A percentile compares a stretch with the other conserved stretches of the same genome.
These are phyloP conservation scores for Gallirallus australis DNA, from an alignment of 2,797 vertebrate species.

Conservation along the genomic window DNA sequence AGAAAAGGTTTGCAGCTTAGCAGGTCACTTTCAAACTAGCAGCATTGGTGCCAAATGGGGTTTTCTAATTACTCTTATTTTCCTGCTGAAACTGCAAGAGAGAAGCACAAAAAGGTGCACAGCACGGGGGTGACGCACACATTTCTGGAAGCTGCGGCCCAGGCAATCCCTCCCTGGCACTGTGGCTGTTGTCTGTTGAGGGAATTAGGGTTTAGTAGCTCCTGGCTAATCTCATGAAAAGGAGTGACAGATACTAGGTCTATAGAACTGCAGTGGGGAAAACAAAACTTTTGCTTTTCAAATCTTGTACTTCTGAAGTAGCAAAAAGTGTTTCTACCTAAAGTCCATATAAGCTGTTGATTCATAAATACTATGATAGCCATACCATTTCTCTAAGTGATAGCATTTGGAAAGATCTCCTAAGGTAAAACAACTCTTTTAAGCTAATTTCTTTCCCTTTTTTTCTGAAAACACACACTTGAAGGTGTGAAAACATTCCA, in stretches of 20 bases:
- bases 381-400: not conserved
- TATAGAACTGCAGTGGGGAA: not conserved
- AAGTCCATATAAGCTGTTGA: not conserved
- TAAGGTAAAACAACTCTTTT: not conserved
- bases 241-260: not conserved
- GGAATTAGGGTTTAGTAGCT: constrained; percentile 14
- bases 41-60: constrained; percentile 63
- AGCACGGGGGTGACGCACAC: constrained; percentile 40
- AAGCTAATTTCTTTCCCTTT: not conserved
- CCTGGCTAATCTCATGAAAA: not conserved
- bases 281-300: constrained; percentile 13
- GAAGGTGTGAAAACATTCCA: not conserved
- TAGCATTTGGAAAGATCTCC: not conserved
- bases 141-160: constrained; percentile 73
- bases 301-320: not conserved
- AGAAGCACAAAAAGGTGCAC: constrained; percentile 66
- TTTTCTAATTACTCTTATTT: constrained; percentile 68
- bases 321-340: not conserved
- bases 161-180: constrained; percentile 51
- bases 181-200: constrained; percentile 14
- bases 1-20: constrained; percentile 25
- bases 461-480: not conserved
- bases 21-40: constrained; percentile 67
- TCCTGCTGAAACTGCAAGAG: constrained; percentile 74
- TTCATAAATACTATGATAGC: not conserved